Conservation (phyloP, 1,140 invertebrate genomes). For the Drosophila elegans region DNA sequence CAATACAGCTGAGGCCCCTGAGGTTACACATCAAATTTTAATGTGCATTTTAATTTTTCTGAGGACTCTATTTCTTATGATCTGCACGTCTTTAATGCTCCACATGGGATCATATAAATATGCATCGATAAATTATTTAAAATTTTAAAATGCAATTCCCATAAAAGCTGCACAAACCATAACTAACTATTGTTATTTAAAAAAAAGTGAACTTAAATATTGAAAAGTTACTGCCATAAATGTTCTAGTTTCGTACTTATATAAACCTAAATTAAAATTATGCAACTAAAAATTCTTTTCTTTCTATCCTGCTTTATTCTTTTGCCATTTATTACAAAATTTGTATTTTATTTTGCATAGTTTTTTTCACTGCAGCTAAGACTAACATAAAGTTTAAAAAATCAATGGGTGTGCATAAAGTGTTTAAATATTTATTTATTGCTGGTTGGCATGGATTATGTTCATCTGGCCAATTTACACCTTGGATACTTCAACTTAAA, state of each 20-base stretch:
- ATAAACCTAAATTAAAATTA: too few species aligned
- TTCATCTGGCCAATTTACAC: conserved; percentile 53
- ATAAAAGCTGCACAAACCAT: neutral
- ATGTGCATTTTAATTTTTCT: conserved; percentile 27
- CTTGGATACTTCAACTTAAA: conserved; percentile 9
- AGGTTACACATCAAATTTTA: conserved; percentile 13
- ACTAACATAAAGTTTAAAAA: neutral
- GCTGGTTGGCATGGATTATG: conserved; percentile 20
- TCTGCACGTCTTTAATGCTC: neutral
- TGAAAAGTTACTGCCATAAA: too few species aligned
- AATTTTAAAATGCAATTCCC: neutral
- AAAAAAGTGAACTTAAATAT: too few species aligned
- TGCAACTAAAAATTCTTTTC: too few species aligned
- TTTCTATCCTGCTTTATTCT: neutral
- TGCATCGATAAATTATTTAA: too few species aligned
- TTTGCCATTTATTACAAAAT: too few species aligned
- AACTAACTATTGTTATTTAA: too few species aligned
- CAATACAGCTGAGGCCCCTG: neutral
- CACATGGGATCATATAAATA: neutral
- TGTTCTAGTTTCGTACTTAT: too few species aligned
- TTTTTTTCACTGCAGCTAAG: neutral
- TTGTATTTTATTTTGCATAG: too few species aligned
- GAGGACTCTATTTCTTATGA: conserved; percentile 6
- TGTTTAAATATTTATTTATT: conserved; percentile 46
- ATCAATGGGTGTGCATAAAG: conserved; percentile 12